These are phyloP conservation scores for Dynastes tityus DNA, from an alignment of 2,888 invertebrate genomes.

Conservation along the genomic window DNA sequence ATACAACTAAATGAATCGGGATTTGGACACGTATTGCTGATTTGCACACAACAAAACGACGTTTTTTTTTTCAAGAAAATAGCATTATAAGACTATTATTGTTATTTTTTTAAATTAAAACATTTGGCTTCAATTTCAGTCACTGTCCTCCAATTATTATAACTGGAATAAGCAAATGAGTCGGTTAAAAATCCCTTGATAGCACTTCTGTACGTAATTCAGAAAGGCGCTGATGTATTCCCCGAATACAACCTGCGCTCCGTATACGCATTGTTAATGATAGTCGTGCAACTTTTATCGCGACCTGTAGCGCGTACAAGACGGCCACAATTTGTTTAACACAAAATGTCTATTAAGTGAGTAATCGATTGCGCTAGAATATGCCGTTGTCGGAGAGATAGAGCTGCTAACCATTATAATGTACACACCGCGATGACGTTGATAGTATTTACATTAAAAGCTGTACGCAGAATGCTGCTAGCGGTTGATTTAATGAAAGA, in stretches of 20 bases:
- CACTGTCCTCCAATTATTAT: no score
- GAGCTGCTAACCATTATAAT: slow-evolving; percentile 8
- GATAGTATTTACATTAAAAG: slow-evolving; percentile 20
- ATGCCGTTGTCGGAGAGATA: background rate
- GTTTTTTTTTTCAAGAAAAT: no score
- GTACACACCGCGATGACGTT: slow-evolving; percentile 42
- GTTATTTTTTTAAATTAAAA: no score
- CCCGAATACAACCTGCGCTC: slow-evolving; percentile 6
- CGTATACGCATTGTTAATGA: slow-evolving; percentile 38
- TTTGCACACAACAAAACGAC: no score
- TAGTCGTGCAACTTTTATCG: slow-evolving; percentile 42
- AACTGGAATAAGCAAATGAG: no score
- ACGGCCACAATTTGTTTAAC: slow-evolving; percentile 53
- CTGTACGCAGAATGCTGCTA: background rate
- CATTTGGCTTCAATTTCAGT: no score
- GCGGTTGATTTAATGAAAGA: slow-evolving; percentile 20
- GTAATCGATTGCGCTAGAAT: slow-evolving; percentile 5
- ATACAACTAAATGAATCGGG: no score
- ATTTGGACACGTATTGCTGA: no score
- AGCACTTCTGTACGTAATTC: background rate
- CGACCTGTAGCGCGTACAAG: slow-evolving; percentile 40
- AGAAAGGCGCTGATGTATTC: background rate
- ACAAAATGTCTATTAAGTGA: slow-evolving; percentile 53
- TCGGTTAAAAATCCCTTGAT: no score
- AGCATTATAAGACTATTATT: no score